phyloP scores from a whole-genome alignment of 1,140 invertebrate genomes.

The Pogonomyrmex barbatus region DNA sequence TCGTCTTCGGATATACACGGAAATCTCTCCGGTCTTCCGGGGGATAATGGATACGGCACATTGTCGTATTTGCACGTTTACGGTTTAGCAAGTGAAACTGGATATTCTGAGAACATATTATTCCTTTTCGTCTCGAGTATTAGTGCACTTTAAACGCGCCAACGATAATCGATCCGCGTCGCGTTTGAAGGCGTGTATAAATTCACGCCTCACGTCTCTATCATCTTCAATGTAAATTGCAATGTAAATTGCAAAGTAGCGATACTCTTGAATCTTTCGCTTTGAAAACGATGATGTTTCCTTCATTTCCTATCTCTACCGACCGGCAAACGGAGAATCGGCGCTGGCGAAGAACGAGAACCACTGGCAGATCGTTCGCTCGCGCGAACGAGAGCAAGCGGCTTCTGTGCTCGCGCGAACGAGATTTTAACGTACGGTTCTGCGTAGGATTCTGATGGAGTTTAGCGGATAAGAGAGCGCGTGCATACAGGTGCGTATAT shows the following conservation, averaged over 20 bases:
- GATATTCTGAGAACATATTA: background rate
- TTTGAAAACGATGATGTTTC: background rate
- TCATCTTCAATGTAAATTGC: constrained; percentile 15
- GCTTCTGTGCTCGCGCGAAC: constrained; percentile 45
- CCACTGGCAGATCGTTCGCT: constrained; percentile 40
- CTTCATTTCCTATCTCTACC: background rate
- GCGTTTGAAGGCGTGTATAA: background rate
- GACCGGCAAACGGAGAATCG: background rate
- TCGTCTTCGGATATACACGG: constrained; percentile 8
- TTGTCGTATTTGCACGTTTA: constrained; percentile 45
- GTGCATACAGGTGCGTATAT: background rate
- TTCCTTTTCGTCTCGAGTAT: constrained; percentile 3
- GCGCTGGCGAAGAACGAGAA: constrained; percentile 43
- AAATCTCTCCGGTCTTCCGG: constrained; percentile 29
- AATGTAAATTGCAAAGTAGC: too few relatives aligned
- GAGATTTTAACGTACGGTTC: constrained; percentile 69
- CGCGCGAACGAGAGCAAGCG: constrained; percentile 65
- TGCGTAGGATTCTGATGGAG: constrained; percentile 51
- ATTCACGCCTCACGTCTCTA: background rate
- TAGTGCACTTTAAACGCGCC: background rate
- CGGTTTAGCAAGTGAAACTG: constrained; percentile 27
- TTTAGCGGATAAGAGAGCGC: constrained; percentile 51
- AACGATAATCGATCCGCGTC: background rate
- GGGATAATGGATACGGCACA: constrained; percentile 36
- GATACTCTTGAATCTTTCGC: too few relatives aligned